These are phyloP conservation scores for Atractosteus spatula DNA, from an alignment of 2,113 vertebrate genomes.

Conservation along the genomic window DNA sequence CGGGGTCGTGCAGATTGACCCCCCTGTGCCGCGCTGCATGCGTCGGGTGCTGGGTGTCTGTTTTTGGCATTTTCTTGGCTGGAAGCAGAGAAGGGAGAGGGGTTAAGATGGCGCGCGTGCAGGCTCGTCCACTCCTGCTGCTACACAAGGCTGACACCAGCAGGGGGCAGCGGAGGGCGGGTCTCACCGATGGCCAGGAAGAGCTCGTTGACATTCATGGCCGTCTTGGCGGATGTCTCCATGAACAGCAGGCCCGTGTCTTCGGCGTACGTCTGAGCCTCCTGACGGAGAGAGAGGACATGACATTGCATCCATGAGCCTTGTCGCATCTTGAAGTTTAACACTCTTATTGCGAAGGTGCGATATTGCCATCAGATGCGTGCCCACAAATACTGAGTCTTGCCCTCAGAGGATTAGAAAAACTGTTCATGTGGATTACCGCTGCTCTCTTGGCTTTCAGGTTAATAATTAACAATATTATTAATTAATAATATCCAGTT, in stretches of 20 bases:
- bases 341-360: too few relatives aligned
- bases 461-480: too few relatives aligned
- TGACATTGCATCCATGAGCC: background rate
- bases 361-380: too few relatives aligned
- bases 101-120: background rate
- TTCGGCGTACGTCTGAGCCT: conserved; percentile 75
- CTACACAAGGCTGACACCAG: too few relatives aligned
- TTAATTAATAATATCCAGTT: too few relatives aligned
- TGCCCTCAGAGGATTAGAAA: background rate
- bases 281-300: conserved; percentile 42
- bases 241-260: conserved; percentile 77
- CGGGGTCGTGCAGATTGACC: conserved; percentile 74
- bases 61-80: conserved; percentile 85
- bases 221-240: conserved; percentile 80
- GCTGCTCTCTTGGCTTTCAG: background rate
- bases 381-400: too few relatives aligned
- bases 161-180: background rate
- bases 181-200: conserved; percentile 76
- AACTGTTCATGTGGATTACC: background rate
- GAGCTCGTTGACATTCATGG: conserved; percentile 79
- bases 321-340: too few relatives aligned
- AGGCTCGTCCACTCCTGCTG: too few relatives aligned
- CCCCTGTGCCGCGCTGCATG: conserved; percentile 73
- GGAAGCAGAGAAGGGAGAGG: conserved; percentile 11
- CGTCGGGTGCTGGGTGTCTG: conserved; percentile 75